Evolutionary conservation across 2,888 invertebrate species (phyloP).

Genomic region (Dasysyrphus albostriatus): DNA sequence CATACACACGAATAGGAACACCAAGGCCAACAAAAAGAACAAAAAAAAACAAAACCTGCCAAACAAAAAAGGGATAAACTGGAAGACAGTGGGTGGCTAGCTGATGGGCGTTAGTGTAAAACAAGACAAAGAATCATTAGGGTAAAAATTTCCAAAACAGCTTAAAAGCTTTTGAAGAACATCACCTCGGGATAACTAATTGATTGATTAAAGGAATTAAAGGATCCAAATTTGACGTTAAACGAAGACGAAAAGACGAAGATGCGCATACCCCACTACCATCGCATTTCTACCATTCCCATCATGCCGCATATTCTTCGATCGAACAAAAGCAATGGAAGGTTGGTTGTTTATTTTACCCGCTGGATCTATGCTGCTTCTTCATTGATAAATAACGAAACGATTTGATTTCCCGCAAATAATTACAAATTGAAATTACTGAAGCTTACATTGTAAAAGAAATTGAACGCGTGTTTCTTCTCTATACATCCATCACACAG

Average conservation of each 20-base stretch:
- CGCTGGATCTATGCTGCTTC: background rate
- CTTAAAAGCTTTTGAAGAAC: constrained; percentile 70
- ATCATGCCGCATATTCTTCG: background rate
- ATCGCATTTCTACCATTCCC: background rate
- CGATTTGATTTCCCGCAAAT: constrained; percentile 68
- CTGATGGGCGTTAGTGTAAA: background rate
- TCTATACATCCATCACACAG: background rate
- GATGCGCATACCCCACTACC: background rate
- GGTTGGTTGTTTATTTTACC: constrained; percentile 11
- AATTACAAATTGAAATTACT: constrained; percentile 73
- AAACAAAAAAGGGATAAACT: constrained; percentile 7
- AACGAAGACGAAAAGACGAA: constrained; percentile 32
- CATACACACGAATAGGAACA: background rate
- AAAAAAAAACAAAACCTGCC: background rate
- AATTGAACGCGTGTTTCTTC: background rate
- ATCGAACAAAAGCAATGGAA: constrained; percentile 6
- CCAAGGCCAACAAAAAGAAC: background rate
- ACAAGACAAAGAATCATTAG: constrained; percentile 55
- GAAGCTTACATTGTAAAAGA: constrained; percentile 39
- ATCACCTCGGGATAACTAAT: constrained; percentile 74
- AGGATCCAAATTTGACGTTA: constrained; percentile 61
- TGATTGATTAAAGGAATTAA: constrained; percentile 75
- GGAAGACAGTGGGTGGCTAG: constrained; percentile 15
- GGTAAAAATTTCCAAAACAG: constrained; percentile 55
- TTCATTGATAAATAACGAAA: constrained; percentile 42